phyloP scores from a whole-genome alignment of 2,113 vertebrate species.

The Brienomyrus brachyistius region DNA sequence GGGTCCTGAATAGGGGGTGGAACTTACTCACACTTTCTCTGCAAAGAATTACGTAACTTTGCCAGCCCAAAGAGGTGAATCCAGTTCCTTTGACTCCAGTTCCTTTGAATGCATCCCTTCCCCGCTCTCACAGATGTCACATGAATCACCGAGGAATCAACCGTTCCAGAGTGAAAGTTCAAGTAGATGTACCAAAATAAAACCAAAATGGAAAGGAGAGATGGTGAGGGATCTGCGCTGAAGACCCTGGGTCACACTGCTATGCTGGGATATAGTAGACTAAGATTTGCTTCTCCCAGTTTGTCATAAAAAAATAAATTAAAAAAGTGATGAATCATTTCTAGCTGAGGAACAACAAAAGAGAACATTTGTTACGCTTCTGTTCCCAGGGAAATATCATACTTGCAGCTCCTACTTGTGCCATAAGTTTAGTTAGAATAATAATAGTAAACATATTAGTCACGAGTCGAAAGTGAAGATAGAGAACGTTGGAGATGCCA shows the following conservation, averaged over 20 bases:
- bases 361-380: neutral
- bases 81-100: neutral
- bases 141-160: neutral
- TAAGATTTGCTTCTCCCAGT: neutral
- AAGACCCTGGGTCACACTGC: neutral
- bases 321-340: neutral
- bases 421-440: neutral
- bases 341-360: neutral
- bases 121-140: neutral
- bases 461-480: neutral
- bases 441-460: neutral
- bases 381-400: neutral
- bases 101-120: neutral
- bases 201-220: neutral
- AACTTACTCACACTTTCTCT: neutral
- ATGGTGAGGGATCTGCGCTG: neutral
- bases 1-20: conserved; percentile 68
- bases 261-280: neutral
- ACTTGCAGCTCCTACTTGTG: neutral
- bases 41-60: neutral
- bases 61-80: neutral
- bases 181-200: neutral
- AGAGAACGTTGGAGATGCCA: neutral
- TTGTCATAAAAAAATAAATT: neutral
- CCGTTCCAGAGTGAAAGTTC: neutral